phyloP scores from a whole-genome alignment of 2,113 vertebrate species.

The Neolamprologus kungweensis region DNA sequence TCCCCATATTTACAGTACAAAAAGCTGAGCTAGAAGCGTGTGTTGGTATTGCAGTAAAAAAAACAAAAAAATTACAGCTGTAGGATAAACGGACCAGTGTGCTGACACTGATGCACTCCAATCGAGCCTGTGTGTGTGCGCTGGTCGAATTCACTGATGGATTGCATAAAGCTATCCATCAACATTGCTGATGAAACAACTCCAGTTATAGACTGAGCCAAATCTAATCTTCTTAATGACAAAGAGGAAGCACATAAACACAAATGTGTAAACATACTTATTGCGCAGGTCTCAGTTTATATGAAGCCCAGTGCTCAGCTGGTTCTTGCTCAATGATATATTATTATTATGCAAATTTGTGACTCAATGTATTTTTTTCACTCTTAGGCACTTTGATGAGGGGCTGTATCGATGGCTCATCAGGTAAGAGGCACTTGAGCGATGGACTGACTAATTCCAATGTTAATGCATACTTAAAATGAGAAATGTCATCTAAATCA shows the following conservation, averaged over 20 bases:
- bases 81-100: background rate
- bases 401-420: slow-evolving; percentile 78
- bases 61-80: background rate
- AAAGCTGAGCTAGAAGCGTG: background rate
- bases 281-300: background rate
- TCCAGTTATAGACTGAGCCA: slow-evolving; percentile 2
- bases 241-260: background rate
- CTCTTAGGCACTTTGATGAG: slow-evolving; percentile 72
- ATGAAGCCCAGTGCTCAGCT: slow-evolving; percentile 30
- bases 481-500: background rate
- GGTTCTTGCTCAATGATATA: slow-evolving; percentile 12
- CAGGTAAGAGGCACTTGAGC: slow-evolving; percentile 64
- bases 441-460: slow-evolving; percentile 29
- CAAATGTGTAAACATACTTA: background rate
- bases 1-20: background rate
- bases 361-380: slow-evolving; percentile 19
- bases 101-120: slow-evolving; percentile 47
- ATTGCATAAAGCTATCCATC: slow-evolving; percentile 52
- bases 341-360: slow-evolving; percentile 54
- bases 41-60: background rate
- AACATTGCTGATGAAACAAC: slow-evolving; percentile 12
- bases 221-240: slow-evolving; percentile 39
- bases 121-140: slow-evolving; percentile 9
- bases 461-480: slow-evolving; percentile 22
- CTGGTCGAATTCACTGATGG: slow-evolving; percentile 51